phyloP scores from a whole-genome alignment of 1,140 invertebrate genomes.

The Anastatus disparis region DNA sequence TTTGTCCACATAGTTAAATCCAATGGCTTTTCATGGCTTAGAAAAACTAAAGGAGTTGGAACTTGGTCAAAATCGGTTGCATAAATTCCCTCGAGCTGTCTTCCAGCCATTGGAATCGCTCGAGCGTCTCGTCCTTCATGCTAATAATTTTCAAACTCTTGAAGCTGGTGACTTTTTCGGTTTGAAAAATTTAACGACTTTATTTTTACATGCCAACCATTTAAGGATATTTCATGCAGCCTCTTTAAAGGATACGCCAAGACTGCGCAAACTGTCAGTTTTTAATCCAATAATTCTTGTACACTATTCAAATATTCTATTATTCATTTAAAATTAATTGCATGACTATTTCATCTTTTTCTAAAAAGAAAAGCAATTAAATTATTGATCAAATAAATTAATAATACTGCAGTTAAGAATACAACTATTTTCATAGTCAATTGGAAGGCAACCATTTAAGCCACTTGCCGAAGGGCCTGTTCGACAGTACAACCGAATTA shows the following conservation, averaged over 20 bases:
- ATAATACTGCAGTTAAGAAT: too few species aligned
- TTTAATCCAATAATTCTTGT: too few species aligned
- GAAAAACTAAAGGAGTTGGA: conserved; percentile 69
- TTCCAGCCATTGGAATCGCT: conserved; percentile 65
- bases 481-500: conserved; percentile 76
- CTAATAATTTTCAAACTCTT: conserved; percentile 70
- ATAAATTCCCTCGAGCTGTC: conserved; percentile 63
- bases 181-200: conserved; percentile 68
- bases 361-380: too few species aligned
- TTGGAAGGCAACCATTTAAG: conserved; percentile 83
- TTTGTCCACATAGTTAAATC: conserved; percentile 41
- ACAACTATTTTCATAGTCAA: conserved; percentile 67
- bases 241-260: conserved; percentile 64
- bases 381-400: too few species aligned
- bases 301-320: too few species aligned
- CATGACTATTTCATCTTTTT: too few species aligned
- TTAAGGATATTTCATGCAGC: conserved; percentile 66
- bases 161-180: conserved; percentile 68
- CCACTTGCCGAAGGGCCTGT: conserved; percentile 74
- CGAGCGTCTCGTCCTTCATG: conserved; percentile 71
- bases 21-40: conserved; percentile 66
- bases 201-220: conserved; percentile 74
- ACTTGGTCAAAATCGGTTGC: conserved; percentile 71
- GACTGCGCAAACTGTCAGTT: conserved; percentile 58
- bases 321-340: too few species aligned